These are phyloP conservation scores for Gila orcuttii DNA, from an alignment of 2,113 vertebrate species.

Conservation along the genomic window DNA sequence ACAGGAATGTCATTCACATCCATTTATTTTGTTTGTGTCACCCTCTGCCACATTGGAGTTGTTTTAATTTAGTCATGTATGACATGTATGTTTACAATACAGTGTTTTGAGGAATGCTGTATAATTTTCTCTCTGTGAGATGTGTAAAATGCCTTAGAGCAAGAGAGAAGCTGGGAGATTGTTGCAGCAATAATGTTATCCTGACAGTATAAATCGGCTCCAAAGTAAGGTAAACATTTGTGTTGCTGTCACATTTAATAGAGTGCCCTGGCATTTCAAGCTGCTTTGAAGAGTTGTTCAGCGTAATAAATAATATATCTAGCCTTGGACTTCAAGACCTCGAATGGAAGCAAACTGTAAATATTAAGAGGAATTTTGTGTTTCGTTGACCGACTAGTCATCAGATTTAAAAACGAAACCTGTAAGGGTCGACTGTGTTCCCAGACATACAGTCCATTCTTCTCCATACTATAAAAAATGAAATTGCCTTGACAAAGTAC, in stretches of 20 bases:
- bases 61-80: neutral
- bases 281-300: constrained; percentile 57
- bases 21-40: neutral
- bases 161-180: constrained; percentile 24
- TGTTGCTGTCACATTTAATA: constrained; percentile 58
- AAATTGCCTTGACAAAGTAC: constrained; percentile 51
- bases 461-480: constrained; percentile 51
- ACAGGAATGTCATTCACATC: neutral
- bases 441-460: constrained; percentile 36
- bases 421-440: constrained; percentile 33
- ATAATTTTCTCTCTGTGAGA: neutral
- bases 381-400: constrained; percentile 42
- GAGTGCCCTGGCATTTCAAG: constrained; percentile 58
- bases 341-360: constrained; percentile 54
- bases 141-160: constrained; percentile 13
- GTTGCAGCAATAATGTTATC: constrained; percentile 48
- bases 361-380: constrained; percentile 55
- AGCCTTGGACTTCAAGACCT: constrained; percentile 61
- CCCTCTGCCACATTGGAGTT: neutral
- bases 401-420: constrained; percentile 53
- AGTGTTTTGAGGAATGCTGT: neutral
- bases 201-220: constrained; percentile 54
- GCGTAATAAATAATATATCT: constrained; percentile 58
- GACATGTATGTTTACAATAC: neutral
- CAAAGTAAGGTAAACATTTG: constrained; percentile 58